Evolutionary conservation across 2,113 vertebrate species (phyloP), one percentile per base, ranked within the genome.

Genomic region (Saguinus imperator): DNA sequence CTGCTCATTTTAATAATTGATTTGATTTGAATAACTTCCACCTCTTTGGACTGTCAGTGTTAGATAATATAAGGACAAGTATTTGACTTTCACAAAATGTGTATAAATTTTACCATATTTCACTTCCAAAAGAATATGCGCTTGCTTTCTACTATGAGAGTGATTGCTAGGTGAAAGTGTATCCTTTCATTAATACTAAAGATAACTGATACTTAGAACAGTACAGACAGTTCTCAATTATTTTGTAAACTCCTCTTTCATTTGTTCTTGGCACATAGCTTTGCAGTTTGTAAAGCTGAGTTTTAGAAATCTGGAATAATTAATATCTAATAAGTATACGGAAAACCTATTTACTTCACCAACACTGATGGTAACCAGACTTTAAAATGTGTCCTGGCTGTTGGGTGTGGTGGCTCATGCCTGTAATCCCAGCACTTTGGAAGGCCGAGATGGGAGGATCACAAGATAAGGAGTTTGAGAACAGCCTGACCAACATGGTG

Each of bases 1-100:
- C 9, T 43, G 57, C 76, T 92, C 75, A 89, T 83, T 90, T 88
- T 87, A 94, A 85, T 91, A 50, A 96, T 66, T 88, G 55, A 40
- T 94, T 86, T 88, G 55, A 96, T 88, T 86, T 86, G 43, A 96
- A 57, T 77, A 93, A 72, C n/a, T 58, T 12, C 27, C 32, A 75
- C 61, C 23, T 94, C 64, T 20, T 50, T 87, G 48, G 27, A 86
- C 58, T n/a, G 5, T 35, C 64, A 70, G 29, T 45, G 8, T 5
- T 57, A 88, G 64, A 79, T 3, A 89, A 27, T 61, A 37, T 77
- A 93, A 97, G 80, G n/a, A 58, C 17, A 72, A 11, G 35, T 37
- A 27, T 16, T 94, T 66, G 40, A 70, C 21, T 55, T 72, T 58
- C 68, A 85, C 43, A 75, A 43, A 66, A 25, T 37, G 3, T 9